Evolutionary conservation across 2,113 vertebrate genomes (phyloP).

Genomic region (Nettapus auritus): DNA sequence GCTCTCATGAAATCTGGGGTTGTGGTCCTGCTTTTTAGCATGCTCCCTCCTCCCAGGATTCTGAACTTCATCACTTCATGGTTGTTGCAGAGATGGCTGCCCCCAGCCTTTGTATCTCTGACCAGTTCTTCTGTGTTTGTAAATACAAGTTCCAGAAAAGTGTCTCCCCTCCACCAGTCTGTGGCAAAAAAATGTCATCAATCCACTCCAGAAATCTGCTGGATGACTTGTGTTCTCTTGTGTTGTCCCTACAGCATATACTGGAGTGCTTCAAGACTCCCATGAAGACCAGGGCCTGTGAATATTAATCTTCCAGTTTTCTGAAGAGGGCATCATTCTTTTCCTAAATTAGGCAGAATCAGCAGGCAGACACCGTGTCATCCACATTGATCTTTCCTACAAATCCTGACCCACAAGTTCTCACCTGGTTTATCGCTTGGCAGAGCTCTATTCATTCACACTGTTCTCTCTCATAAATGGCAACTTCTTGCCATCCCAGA

Average conservation of each 20-base stretch:
- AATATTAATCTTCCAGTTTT: background rate
- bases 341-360: background rate
- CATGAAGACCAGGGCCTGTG: background rate
- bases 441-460: background rate
- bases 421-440: background rate
- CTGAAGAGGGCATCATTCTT: background rate
- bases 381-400: background rate
- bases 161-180: background rate
- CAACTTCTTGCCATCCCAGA: background rate
- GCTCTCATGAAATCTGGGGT: background rate
- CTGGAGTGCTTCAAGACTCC: background rate
- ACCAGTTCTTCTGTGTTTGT: background rate
- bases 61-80: background rate
- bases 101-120: background rate
- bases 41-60: background rate
- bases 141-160: background rate
- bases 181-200: background rate
- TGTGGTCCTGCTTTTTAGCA: background rate
- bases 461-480: background rate
- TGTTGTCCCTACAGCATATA: background rate
- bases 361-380: background rate
- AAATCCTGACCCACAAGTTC: background rate
- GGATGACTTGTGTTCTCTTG: background rate
- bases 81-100: background rate
- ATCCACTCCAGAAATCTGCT: background rate